Evolutionary conservation across 2,113 vertebrate genomes (phyloP).

Genomic region (Atherinomorus stipes): DNA sequence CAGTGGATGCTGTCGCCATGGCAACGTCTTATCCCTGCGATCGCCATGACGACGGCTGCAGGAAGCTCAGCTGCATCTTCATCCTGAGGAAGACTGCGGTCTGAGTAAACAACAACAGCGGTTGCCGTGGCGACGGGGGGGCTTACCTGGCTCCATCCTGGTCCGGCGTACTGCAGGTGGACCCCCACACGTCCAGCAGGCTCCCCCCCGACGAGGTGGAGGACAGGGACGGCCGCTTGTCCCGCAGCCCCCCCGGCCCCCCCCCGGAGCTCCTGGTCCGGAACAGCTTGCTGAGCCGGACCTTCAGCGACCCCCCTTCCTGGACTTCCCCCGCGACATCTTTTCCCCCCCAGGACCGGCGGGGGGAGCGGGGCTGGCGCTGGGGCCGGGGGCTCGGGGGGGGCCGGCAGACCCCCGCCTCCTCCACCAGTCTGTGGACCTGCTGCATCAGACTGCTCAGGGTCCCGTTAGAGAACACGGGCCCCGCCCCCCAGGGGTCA

Average conservation of each 20-base stretch:
- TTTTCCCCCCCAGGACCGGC: conserved; percentile 59
- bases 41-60: conserved; percentile 17
- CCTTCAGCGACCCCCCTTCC: conserved; percentile 86
- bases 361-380: conserved; percentile 62
- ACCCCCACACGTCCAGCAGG: conserved; percentile 86
- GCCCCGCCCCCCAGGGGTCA: background rate
- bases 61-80: background rate
- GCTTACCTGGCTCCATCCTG: conserved; percentile 85
- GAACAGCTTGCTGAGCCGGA: conserved; percentile 90
- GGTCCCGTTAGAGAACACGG: conserved; percentile 50
- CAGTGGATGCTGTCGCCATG: background rate
- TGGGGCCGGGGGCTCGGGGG: background rate
- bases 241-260: conserved; percentile 71
- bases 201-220: conserved; percentile 86
- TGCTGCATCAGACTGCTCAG: conserved; percentile 73
- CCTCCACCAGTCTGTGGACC: conserved; percentile 73
- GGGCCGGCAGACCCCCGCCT: conserved; percentile 67
- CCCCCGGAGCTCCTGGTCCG: conserved; percentile 88
- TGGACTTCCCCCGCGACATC: conserved; percentile 71
- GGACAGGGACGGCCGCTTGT: conserved; percentile 81
- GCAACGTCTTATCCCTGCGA: background rate
- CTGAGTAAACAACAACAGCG: no score
- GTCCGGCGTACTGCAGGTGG: conserved; percentile 80
- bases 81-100: conserved; percentile 1
- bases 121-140: background rate